These are phyloP conservation scores for Myioborus miniatus DNA, from an alignment of 2,797 vertebrate species.

Conservation along the genomic window DNA sequence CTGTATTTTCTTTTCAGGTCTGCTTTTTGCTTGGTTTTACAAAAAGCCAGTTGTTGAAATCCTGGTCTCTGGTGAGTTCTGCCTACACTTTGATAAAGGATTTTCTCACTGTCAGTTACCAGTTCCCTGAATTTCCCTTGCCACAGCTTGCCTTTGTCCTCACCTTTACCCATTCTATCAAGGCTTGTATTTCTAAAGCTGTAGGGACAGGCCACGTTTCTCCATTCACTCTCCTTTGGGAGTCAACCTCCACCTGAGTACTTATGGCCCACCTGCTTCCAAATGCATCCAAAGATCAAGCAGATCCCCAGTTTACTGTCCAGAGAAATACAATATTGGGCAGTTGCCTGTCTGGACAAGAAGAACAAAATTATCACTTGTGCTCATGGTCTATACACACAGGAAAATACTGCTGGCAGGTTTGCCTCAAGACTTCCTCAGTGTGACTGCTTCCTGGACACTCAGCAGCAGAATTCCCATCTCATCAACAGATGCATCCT, in stretches of 20 bases:
- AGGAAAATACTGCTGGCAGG: neutral
- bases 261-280: neutral
- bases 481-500: neutral
- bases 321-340: neutral
- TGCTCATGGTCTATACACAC: neutral
- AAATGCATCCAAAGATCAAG: neutral
- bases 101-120: neutral
- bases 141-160: neutral
- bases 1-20: neutral
- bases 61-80: neutral
- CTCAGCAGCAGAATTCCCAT: neutral
- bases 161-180: neutral
- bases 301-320: neutral
- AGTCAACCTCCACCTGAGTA: neutral
- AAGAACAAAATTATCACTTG: neutral
- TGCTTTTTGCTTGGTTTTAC: neutral
- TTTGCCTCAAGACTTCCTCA: neutral
- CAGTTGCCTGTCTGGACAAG: fast-evolving
- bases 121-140: neutral
- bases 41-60: neutral
- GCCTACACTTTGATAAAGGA: neutral
- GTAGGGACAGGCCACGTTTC: neutral
- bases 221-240: neutral
- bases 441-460: neutral
- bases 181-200: neutral